Percentiles rank a stretch among this genome's conserved stretches.
Evolutionary conservation across 2,797 vertebrate species (phyloP).

Genomic region (Epinephelus coioides): DNA sequence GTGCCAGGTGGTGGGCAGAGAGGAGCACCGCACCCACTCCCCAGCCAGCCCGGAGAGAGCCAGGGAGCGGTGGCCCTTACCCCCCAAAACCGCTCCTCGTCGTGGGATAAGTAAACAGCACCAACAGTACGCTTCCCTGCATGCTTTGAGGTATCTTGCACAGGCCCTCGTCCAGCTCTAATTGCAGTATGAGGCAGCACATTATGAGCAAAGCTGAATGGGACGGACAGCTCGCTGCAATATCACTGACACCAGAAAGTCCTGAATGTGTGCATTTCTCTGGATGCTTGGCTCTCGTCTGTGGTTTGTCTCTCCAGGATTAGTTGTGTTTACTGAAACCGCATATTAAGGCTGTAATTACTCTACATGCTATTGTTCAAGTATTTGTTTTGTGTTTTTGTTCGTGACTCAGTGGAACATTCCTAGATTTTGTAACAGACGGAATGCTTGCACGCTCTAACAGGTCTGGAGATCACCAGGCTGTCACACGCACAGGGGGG

Average conservation of each 20-base stretch:
- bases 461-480: conserved; percentile 38
- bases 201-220: conserved; percentile 23
- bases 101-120: conserved; percentile 54
- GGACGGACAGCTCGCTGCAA: conserved; percentile 23
- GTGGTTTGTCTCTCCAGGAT: conserved; percentile 33
- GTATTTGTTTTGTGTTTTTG: conserved; percentile 69
- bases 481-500: conserved; percentile 15
- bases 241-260: conserved; percentile 21
- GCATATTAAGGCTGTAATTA: conserved; percentile 55
- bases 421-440: conserved; percentile 54
- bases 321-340: conserved; percentile 51
- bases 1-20: conserved; percentile 82
- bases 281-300: conserved; percentile 22
- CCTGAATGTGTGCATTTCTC: conserved; percentile 35
- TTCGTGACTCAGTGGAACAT: conserved; percentile 64
- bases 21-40: conserved; percentile 71
- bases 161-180: conserved; percentile 40
- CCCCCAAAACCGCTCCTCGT: conserved; percentile 19
- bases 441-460: conserved; percentile 46
- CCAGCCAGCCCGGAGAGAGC: conserved; percentile 39
- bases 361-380: conserved; percentile 57
- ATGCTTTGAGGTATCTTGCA: conserved; percentile 31
- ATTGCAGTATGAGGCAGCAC: conserved; percentile 44
- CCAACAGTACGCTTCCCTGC: conserved; percentile 43
- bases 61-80: conserved; percentile 46